These are phyloP conservation scores for Eledone cirrhosa DNA, from an alignment of 2,888 invertebrate species.

Conservation along the genomic window DNA sequence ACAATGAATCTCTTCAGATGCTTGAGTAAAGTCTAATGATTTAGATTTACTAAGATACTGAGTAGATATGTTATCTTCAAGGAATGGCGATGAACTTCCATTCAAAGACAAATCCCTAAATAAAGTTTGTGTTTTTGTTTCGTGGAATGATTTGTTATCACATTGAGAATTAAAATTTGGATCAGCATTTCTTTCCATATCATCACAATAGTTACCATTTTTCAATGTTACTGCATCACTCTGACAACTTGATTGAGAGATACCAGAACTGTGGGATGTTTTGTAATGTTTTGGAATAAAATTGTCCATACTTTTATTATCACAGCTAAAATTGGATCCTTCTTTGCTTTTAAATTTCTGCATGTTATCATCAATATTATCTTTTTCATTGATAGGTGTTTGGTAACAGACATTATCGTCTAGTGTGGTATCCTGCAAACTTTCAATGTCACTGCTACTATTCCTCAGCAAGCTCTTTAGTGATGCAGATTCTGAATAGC, in stretches of 20 bases:
- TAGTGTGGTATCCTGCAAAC: neutral
- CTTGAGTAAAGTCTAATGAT: constrained; percentile 5
- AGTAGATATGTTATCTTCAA: neutral
- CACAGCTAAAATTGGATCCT: constrained; percentile 10
- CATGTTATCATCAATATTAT: neutral
- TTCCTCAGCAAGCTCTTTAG: neutral
- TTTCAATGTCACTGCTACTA: neutral
- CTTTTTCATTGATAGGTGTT: neutral
- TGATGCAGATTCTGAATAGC: constrained; percentile 2
- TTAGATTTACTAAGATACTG: neutral
- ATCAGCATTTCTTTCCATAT: neutral
- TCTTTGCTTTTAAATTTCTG: neutral
- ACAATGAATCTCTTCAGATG: neutral
- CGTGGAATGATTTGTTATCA: neutral
- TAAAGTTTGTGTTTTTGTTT: neutral
- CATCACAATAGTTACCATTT: neutral
- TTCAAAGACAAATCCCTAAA: neutral
- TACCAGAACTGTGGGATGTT: neutral
- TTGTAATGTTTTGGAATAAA: neutral
- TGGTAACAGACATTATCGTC: neutral
- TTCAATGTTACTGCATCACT: too few species aligned
- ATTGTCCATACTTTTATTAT: neutral
- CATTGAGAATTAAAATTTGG: neutral
- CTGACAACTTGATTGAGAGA: too few species aligned
- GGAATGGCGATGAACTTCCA: neutral